Percentiles rank a stretch among this genome's conserved stretches.
phyloP scores from a whole-genome alignment of 35 echinoderm and acorn worm genomes.

The Ptychodera flava region DNA sequence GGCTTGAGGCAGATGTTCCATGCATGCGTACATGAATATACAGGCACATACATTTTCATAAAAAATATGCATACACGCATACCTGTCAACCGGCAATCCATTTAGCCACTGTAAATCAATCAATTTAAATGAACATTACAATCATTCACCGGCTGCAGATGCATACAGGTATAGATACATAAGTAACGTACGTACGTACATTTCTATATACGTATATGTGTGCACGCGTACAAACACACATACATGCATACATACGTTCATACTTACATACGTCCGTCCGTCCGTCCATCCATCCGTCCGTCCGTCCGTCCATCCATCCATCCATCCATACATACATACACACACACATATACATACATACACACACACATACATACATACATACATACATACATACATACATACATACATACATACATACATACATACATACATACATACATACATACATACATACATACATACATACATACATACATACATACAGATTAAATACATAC shows the following conservation, averaged over 20 bases:
- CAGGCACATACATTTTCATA: too few relatives aligned
- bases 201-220: neutral
- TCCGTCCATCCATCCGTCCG: neutral
- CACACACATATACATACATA: neutral
- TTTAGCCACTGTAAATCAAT: too few relatives aligned
- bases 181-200: neutral
- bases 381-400: neutral
- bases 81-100: too few relatives aligned
- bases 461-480: slow-evolving; percentile 2
- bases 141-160: too few relatives aligned
- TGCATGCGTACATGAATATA: too few relatives aligned
- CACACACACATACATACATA: neutral
- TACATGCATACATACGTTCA: neutral
- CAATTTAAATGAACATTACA: too few relatives aligned
- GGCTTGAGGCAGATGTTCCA: too few relatives aligned
- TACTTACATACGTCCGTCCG: neutral
- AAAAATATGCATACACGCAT: too few relatives aligned
- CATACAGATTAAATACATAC: neutral
- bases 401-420: neutral
- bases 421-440: neutral
- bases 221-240: neutral
- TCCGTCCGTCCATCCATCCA: neutral
- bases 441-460: neutral
- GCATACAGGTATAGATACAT: too few relatives aligned
- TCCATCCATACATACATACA: neutral